A percentile compares a stretch with the other conserved stretches of the same genome.
Conservation (phyloP, 1,140 invertebrate genomes). For the Gonioctena quinquepunctata region DNA sequence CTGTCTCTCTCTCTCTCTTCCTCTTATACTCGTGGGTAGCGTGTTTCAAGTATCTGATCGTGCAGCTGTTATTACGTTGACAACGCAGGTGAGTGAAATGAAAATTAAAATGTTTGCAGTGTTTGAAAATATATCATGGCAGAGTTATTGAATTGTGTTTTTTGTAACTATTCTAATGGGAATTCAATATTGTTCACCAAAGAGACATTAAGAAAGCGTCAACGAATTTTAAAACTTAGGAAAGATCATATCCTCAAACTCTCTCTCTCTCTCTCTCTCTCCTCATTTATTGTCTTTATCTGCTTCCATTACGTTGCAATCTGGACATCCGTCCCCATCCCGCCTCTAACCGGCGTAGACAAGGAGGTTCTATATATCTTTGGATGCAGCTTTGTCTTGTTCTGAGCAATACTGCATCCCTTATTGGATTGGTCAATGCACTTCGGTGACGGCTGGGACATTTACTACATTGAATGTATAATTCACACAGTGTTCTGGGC, state of each 20-base stretch:
- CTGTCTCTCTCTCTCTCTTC: background rate
- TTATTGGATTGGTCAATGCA: no score
- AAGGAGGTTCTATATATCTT: no score
- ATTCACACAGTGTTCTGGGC: no score
- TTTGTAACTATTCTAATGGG: background rate
- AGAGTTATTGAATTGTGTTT: background rate
- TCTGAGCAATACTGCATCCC: no score
- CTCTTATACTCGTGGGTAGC: background rate
- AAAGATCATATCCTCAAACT: background rate
- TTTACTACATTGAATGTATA: no score
- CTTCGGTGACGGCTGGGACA: no score
- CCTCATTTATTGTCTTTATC: no score
- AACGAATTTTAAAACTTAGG: background rate
- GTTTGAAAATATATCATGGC: background rate
- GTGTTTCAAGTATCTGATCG: background rate
- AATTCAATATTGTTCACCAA: background rate
- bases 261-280: no score
- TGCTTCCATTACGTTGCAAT: no score
- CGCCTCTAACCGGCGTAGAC: no score
- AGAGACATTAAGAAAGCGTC: background rate
- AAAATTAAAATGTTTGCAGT: background rate
- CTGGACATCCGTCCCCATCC: no score
- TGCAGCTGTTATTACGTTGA: background rate
- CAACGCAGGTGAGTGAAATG: background rate
- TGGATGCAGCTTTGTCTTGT: no score